Percentiles rank a stretch among this genome's conserved stretches.
Conservation (phyloP, 2,797 vertebrate genomes). For the Myiothlypis coronata region DNA sequence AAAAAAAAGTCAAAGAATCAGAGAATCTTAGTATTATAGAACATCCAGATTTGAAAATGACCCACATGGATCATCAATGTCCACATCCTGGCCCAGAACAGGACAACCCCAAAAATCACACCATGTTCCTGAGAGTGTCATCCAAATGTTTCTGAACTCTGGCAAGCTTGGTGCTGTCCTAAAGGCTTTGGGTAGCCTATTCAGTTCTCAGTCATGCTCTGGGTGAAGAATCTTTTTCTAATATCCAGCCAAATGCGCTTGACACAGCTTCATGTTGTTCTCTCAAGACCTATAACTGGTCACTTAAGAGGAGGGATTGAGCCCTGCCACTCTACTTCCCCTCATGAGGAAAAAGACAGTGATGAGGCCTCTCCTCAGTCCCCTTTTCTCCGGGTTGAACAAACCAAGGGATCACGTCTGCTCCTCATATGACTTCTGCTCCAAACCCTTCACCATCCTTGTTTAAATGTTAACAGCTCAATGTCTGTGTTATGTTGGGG, state of each 20-base stretch:
- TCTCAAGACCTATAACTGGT: background rate
- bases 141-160: background rate
- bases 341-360: background rate
- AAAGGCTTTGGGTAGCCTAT: background rate
- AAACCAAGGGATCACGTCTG: background rate
- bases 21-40: background rate
- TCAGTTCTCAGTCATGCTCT: fast-evolving
- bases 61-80: background rate
- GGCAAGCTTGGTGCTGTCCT: no score
- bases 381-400: background rate
- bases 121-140: fast-evolving
- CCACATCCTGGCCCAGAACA: background rate
- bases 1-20: background rate
- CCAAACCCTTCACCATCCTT: background rate
- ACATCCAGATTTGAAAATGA: background rate
- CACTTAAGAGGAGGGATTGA: no score
- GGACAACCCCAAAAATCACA: background rate
- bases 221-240: background rate
- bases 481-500: background rate
- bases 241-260: fast-evolving
- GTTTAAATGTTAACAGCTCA: background rate
- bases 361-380: background rate
- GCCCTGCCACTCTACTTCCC: background rate
- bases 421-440: background rate
- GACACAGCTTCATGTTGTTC: fast-evolving